Evolutionary conservation across 2,113 vertebrate genomes (phyloP).

Genomic region (Sciurus niger): DNA sequence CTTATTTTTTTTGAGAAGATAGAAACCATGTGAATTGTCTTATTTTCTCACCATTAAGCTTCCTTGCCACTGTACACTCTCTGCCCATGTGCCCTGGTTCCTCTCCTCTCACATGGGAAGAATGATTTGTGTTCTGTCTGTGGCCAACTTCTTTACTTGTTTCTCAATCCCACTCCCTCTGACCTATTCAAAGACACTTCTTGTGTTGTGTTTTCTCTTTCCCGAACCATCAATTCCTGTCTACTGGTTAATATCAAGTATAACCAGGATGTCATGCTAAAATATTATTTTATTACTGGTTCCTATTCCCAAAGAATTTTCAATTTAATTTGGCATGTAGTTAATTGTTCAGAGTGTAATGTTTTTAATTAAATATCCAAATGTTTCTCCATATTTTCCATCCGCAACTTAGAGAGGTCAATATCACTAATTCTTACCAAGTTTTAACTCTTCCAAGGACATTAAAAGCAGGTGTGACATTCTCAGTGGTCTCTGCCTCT

Average conservation of each 20-base stretch:
- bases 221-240: background rate
- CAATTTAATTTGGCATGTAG: background rate
- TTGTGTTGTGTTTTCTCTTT: background rate
- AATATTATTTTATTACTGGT: background rate
- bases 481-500: background rate
- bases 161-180: background rate
- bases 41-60: background rate
- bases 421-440: background rate
- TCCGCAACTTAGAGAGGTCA: background rate
- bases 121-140: background rate
- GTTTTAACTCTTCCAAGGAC: background rate
- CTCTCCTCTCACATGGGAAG: background rate
- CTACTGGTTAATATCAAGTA: background rate
- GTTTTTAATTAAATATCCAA: constrained; percentile 16
- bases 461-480: background rate
- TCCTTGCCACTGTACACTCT: background rate
- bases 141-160: background rate
- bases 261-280: background rate
- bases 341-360: background rate
- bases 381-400: background rate
- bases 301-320: background rate
- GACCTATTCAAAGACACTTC: background rate
- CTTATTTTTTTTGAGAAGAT: background rate
- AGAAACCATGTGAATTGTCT: background rate
- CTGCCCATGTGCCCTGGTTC: too few species aligned